phyloP scores from a whole-genome alignment of 2,113 vertebrate genomes.

The Megaptera novaeangliae region DNA sequence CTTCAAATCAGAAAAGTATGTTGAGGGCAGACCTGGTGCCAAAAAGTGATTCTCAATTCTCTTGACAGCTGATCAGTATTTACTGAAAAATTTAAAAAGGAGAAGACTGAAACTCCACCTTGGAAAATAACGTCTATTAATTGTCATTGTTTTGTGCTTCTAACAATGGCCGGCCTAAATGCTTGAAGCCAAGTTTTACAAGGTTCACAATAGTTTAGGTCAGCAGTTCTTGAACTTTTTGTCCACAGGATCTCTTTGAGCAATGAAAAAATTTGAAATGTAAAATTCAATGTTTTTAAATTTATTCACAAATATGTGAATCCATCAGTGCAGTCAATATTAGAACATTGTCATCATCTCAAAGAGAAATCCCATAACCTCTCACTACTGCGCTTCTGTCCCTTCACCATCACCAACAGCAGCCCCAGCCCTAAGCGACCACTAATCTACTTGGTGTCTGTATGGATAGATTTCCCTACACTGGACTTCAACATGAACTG shows the following conservation, averaged over 20 bases:
- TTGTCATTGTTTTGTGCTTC: not conserved
- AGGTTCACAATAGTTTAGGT: not conserved
- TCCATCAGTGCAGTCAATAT: not conserved
- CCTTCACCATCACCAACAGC: not conserved
- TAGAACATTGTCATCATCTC: not conserved
- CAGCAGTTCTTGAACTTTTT: not conserved
- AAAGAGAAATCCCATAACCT: not conserved
- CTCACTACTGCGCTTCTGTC: too few relatives aligned
- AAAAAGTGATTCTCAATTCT: not conserved
- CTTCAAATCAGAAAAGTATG: not conserved
- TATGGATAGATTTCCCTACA: not conserved
- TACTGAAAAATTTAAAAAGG: not conserved
- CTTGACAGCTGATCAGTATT: not conserved
- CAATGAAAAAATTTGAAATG: not conserved
- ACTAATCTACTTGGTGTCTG: not conserved
- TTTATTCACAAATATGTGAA: not conserved
- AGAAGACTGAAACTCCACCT: not conserved
- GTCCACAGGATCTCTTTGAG: not conserved
- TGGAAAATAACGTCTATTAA: not conserved
- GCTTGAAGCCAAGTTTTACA: not conserved
- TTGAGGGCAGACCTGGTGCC: too few relatives aligned
- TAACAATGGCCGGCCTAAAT: not conserved
- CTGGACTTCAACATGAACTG: not conserved
- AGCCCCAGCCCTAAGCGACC: not conserved
- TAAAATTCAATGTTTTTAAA: not conserved